Evolutionary conservation across 2,888 invertebrate species (phyloP), one percentile per base, ranked within the genome.

Genomic region (Pyrocoelia pectoralis): DNA sequence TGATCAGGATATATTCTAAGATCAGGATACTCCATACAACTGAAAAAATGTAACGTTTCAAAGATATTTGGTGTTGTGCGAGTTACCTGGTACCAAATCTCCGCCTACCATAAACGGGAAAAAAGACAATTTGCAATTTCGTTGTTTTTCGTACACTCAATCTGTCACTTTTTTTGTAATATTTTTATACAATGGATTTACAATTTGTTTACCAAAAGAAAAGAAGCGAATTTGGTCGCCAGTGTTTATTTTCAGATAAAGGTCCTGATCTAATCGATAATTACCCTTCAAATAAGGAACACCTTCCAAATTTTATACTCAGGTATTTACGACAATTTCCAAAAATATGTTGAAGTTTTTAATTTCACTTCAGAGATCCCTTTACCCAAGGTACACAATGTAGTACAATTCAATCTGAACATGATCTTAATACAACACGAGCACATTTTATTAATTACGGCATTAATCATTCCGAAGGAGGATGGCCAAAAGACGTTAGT

Each of bases 401-500:
- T 74, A 86, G 88, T 1, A 84, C 84, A 4, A 73, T 81, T 49
- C 79, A 81, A 81, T 88, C 89, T 1, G 85, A 86, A 72, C 89
- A 90, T 77, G 87, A 88, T 83, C 85, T 89, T 33, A 88, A 87
- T 76, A 87, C 87, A 18, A 85, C 84, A 70, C 84, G 91, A 75
- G 89, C 89, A 28, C 89, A 90, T 77, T 91, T 88, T 73, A 86
- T 89, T 61, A 87, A 87, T 73, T 87, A 88, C 17, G 92, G 93
- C 0, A 87, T 95, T 71, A 91, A 91, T 73, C 97, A 98, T 77
- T 85, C 89, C 13, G 97, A 97, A 83, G 97, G 97, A 15, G 97
- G 97, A 9, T 98, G 97, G 97, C 96, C 97, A 0, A 95, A 93
- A 82, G 97, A 98, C 77, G 89, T 98, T 41, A 95, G 95, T 78